A percentile compares a stretch with the other conserved stretches of the same genome.
Conservation (phyloP, 2,888 invertebrate genomes). For the Synanthedon myopaeformis region DNA sequence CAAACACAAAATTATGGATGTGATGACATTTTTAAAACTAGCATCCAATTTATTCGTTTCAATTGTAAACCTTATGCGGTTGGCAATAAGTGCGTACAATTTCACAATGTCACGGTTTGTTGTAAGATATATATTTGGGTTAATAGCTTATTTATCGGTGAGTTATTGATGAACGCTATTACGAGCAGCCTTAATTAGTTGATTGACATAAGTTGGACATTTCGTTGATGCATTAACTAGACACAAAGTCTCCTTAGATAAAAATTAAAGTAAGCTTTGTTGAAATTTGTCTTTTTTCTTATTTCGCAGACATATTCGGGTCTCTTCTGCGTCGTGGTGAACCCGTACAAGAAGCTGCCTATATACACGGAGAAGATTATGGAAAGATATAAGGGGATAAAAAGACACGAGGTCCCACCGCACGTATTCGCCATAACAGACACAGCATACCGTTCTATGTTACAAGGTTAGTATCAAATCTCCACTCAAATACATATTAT, state of each 20-base stretch:
- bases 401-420: slow-evolving; percentile 98
- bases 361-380: slow-evolving; percentile 99
- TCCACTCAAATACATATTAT: too few relatives aligned
- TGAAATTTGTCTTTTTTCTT: slow-evolving; percentile 12
- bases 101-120: not conserved
- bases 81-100: not conserved
- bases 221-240: too few relatives aligned
- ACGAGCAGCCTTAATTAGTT: too few relatives aligned
- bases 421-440: slow-evolving; percentile 99
- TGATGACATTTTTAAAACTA: slow-evolving; percentile 11
- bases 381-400: slow-evolving; percentile 99
- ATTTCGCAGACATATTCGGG: slow-evolving; percentile 97
- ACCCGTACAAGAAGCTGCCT: slow-evolving; percentile 98
- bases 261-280: too few relatives aligned
- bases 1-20: slow-evolving; percentile 9
- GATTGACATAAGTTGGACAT: too few relatives aligned
- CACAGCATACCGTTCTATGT: slow-evolving; percentile 98
- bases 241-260: too few relatives aligned
- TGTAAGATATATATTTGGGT: not conserved
- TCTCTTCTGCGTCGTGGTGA: slow-evolving; percentile 99
- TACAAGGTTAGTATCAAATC: slow-evolving; percentile 82
- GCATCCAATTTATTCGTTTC: not conserved
- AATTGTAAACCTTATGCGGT: not conserved
- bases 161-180: not conserved
- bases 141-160: not conserved